A percentile compares a stretch with the other conserved stretches of the same genome.
phyloP scores from a whole-genome alignment of 2,113 vertebrate genomes.

The Erinaceus europaeus region DNA sequence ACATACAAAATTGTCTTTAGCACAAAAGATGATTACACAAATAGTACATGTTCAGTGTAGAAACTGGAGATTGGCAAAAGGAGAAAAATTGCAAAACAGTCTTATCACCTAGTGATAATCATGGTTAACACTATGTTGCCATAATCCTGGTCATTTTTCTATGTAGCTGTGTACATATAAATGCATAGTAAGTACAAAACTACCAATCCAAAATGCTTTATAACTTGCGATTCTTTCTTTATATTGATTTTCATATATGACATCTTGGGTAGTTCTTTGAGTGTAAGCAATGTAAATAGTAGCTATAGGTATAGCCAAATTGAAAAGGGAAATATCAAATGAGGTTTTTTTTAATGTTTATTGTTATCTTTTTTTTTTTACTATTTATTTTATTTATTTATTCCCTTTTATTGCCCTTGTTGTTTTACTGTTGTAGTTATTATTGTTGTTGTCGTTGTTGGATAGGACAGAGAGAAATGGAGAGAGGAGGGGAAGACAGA shows the following conservation, averaged over 20 bases:
- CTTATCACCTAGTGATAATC: not conserved
- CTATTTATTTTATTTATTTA: too few relatives aligned
- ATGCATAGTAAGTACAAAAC: not conserved
- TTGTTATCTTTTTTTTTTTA: too few relatives aligned
- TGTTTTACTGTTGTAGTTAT: too few relatives aligned
- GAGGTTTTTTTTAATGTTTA: too few relatives aligned
- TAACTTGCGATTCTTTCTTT: not conserved
- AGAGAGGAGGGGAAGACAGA: too few relatives aligned
- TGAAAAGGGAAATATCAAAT: not conserved
- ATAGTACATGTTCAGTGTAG: not conserved
- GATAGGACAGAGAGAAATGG: too few relatives aligned
- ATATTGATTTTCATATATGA: not conserved
- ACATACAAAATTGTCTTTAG: too few relatives aligned
- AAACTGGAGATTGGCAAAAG: not conserved
- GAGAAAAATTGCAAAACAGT: not conserved
- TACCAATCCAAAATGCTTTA: not conserved
- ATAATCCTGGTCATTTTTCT: constrained; percentile 3
- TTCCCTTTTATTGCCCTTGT: too few relatives aligned
- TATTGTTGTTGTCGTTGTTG: too few relatives aligned
- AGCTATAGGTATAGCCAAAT: too few relatives aligned
- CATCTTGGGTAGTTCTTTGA: constrained; percentile 1
- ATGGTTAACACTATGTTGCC: not conserved
- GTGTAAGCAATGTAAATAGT: not conserved
- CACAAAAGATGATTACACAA: not conserved
- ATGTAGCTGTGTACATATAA: not conserved